Percentiles rank a stretch among this genome's conserved stretches.
Evolutionary conservation across 2,888 invertebrate genomes (phyloP).

Genomic region (Megaustenia siamemsis): DNA sequence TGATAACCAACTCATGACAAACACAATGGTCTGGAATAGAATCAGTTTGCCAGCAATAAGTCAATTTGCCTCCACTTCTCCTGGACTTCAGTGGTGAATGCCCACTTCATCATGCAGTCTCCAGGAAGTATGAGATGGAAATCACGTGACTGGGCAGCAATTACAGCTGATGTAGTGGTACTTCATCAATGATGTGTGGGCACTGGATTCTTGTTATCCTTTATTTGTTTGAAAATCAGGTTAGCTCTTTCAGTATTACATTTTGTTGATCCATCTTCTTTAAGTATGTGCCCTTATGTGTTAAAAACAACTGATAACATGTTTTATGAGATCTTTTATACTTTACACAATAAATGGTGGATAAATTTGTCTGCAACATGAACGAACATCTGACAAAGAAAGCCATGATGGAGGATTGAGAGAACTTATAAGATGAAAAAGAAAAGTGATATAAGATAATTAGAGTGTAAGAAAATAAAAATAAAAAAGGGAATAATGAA

Average conservation of each 20-base stretch:
- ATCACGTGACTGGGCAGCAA: conserved; percentile 3
- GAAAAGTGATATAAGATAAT: background rate
- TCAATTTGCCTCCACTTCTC: conserved; percentile 40
- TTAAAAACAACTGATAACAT: too few relatives aligned
- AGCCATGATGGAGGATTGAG: background rate
- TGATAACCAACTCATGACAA: conserved; percentile 20
- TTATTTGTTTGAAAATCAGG: background rate
- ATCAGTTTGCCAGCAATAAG: conserved; percentile 46
- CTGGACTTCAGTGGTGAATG: conserved; percentile 20
- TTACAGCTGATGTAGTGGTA: background rate
- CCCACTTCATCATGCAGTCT: conserved; percentile 36
- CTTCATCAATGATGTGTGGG: conserved; percentile 22
- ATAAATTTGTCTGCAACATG: too few relatives aligned
- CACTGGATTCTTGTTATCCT: background rate
- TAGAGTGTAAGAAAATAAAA: background rate
- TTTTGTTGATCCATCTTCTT: background rate
- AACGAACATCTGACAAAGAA: too few relatives aligned
- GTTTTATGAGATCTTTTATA: too few relatives aligned
- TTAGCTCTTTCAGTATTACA: background rate
- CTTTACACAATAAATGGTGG: too few relatives aligned
- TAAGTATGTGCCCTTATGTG: background rate
- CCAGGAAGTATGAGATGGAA: background rate
- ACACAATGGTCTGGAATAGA: conserved; percentile 35
- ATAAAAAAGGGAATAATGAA: background rate
- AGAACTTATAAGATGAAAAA: background rate